Base-by-base conservation (phyloP, 92 coral and sea anemone species). In the Desmophyllum pertusum region DNA sequence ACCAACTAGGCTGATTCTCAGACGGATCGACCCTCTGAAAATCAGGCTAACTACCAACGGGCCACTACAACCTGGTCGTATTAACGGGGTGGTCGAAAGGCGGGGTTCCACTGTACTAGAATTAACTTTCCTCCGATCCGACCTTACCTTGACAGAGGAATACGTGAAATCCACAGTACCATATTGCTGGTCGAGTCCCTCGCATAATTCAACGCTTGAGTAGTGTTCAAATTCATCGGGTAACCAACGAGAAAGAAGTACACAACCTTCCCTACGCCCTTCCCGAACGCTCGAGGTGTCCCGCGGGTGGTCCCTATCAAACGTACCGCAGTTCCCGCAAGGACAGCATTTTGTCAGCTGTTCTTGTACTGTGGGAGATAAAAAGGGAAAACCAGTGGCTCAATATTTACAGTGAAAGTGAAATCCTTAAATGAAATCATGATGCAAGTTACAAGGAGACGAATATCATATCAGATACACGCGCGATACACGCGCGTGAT, bases 241-340 rank as follows among this genome's bases (percentile, higher is more conserved):
- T 46, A 88, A 48, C 88, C 91, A 83, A 9, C 70, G 73, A 23
- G 82, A 72, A 33, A 89, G 78, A 55, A 89, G 83, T 67, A 84
- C 59, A 55, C 69, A 84, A 9, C 83, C 89, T 29, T 78, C 17
- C 10, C 25, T 80, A 35, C 10, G 33, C 23, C 14, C 75, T 25
- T 70, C 62, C 69, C 11, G 38, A 23, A 40, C 23, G 55, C 30
- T 1, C 6, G 51, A 35, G 69, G 29, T 11, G 5, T 57, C 69
- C 79, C 46, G 79, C 31, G 68, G 43, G 79, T 1, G 13, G 23
- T 71, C 59, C 70, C 59, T 59, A 70, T 82, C 86, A 31, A 82
- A 84, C 18, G 29, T 23, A 51, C 37, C 10, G 68, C 92, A 89
- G 77, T 84, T 86, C 53, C 86, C 86, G 59, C 92, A 84, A 27